phyloP scores from a whole-genome alignment of 1,140 invertebrate genomes.

The Atta cephalotes region DNA sequence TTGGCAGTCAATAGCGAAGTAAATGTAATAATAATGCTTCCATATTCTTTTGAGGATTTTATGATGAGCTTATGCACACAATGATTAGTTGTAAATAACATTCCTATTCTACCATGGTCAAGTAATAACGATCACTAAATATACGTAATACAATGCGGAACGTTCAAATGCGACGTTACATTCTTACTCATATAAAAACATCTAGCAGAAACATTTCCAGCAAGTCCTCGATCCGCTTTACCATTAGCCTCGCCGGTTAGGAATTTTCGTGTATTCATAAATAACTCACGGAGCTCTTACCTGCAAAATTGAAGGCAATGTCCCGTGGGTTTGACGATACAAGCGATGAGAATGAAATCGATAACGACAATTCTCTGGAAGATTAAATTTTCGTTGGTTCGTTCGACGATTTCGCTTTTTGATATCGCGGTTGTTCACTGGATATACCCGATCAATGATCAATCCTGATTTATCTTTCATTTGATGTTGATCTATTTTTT shows the following conservation, averaged over 20 bases:
- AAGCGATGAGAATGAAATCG: slow-evolving; percentile 29
- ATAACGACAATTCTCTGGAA: slow-evolving; percentile 71
- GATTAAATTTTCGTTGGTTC: slow-evolving; percentile 79
- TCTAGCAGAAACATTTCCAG: slow-evolving; percentile 13
- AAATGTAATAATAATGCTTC: not conserved
- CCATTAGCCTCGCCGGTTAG: slow-evolving; percentile 16
- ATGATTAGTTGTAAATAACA: slow-evolving; percentile 5
- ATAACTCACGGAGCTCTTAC: slow-evolving; percentile 43
- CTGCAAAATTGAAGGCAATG: slow-evolving; percentile 25
- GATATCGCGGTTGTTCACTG: not conserved
- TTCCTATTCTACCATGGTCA: not conserved
- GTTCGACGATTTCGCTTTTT: slow-evolving; percentile 62
- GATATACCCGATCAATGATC: slow-evolving; percentile 7
- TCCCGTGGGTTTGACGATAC: not conserved
- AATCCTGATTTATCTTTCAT: not conserved
- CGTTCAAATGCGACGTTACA: not conserved
- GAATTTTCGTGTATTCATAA: slow-evolving; percentile 12
- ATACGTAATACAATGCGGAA: not conserved
- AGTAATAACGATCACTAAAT: not conserved
- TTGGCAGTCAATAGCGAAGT: slow-evolving; percentile 2
- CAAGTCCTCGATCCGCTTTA: not conserved
- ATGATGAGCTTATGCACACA: not conserved
- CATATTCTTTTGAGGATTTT: not conserved
- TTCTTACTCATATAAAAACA: slow-evolving; percentile 10
- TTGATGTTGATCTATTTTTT: not conserved